phyloP scores from a whole-genome alignment of 2,113 vertebrate species.

The Gnathonemus echidnorhynchus region DNA sequence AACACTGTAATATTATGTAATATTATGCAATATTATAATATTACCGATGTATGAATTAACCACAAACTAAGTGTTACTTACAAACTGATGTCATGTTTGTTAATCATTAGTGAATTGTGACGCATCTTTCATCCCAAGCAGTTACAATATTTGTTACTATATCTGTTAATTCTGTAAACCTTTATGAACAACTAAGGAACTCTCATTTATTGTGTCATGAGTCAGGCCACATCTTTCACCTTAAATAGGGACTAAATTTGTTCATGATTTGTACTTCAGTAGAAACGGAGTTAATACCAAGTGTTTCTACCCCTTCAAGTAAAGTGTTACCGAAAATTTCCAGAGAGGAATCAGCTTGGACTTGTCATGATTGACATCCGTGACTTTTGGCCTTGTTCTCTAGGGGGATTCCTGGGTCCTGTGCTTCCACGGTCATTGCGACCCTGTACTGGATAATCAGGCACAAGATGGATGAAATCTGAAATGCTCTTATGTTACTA shows the following conservation, averaged over 20 bases:
- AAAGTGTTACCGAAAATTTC: neutral
- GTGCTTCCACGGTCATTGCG: neutral
- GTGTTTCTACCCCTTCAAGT: neutral
- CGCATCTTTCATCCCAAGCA: neutral
- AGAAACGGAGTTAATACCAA: neutral
- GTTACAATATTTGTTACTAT: neutral
- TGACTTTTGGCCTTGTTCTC: neutral
- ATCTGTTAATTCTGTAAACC: neutral
- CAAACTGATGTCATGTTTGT: neutral
- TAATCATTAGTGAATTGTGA: neutral
- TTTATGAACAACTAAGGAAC: neutral
- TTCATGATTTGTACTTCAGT: neutral
- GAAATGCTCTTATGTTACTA: neutral
- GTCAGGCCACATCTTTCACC: neutral
- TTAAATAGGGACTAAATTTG: neutral
- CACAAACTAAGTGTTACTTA: neutral
- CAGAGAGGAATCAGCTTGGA: neutral
- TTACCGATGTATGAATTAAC: neutral
- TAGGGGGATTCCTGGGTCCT: neutral
- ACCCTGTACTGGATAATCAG: neutral
- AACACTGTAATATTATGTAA: neutral
- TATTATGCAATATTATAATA: neutral
- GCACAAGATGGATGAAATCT: neutral
- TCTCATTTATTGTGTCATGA: neutral
- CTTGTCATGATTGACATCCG: neutral